Base-by-base conservation (phyloP, 2,888 invertebrate genomes). In the Steinernema carpocapsae region DNA sequence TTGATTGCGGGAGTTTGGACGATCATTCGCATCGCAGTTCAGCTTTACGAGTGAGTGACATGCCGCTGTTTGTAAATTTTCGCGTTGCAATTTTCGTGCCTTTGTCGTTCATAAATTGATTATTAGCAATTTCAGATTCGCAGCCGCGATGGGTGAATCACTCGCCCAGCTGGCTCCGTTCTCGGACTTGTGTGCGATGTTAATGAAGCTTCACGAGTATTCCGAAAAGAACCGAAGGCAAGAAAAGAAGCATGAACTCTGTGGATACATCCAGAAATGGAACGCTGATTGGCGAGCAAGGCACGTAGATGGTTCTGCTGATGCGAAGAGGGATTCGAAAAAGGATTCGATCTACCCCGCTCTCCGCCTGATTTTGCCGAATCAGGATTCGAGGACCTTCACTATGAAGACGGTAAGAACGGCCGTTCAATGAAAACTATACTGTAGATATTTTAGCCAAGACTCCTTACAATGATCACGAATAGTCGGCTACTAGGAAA, bases 361-460 rank as follows among this genome's bases (percentile, higher is more conserved):
- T 6, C 26, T 56, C 10, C 56, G 56, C 26, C 26, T 56, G 6
- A 56, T 56, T 22, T 26, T 56, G 22, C 24, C 56, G 56, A 56
- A 56, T 26, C 24, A 56, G 56, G 56, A 56, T 24, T 56, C 56
- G 26, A 22, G 56, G 22, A 24, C 56, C n/a, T 56, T 56, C 26
- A 7, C 22, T 26, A 56, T 56, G 56, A 56, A 56, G 26, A 22
- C 12, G 56, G 56, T 26, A 4, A 6, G 26, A 6, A 17, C 6
- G 4, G n/a, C n/a, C n/a, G n/a, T n/a, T n/a, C n/a, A n/a, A n/a
- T n/a, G n/a, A n/a, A n/a, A n/a, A n/a, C n/a, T n/a, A n/a, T n/a
- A n/a, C n/a, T n/a, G n/a, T n/a, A n/a, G n/a, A n/a, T n/a, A n/a
- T n/a, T n/a, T n/a, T n/a, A n/a, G n/a, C n/a, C n/a, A n/a, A n/a